phyloP scores from a whole-genome alignment of 2,888 invertebrate species.

The Drosophila atripex region DNA sequence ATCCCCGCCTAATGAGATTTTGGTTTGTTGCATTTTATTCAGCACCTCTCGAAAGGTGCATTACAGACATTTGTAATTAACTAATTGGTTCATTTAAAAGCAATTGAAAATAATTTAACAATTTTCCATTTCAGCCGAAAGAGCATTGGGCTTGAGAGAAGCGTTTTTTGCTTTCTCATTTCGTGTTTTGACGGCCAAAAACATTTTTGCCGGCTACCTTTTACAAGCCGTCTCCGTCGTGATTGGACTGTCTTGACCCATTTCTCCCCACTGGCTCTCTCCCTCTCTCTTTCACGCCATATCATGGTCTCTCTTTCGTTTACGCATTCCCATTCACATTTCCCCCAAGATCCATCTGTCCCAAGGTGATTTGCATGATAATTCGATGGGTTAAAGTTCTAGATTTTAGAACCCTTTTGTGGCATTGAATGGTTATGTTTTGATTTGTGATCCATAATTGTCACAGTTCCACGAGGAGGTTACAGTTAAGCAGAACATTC shows the following conservation, averaged over 20 bases:
- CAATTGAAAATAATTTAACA: constrained; percentile 13
- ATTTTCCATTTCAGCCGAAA: constrained; percentile 25
- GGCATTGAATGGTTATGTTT: constrained; percentile 29
- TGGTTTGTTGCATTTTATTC: constrained; percentile 10
- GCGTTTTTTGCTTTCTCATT: constrained; percentile 24
- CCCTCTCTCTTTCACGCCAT: constrained; percentile 10
- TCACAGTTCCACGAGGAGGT: constrained; percentile 30
- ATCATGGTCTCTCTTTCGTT: constrained; percentile 18
- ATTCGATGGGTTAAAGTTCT: constrained; percentile 27
- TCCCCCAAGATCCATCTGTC: constrained; percentile 22
- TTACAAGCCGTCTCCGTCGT: constrained; percentile 52
- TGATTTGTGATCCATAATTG: constrained; percentile 31
- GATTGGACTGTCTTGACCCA: constrained; percentile 67
- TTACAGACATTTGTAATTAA: constrained; percentile 26
- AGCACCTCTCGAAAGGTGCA: constrained; percentile 15
- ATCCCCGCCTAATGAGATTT: constrained; percentile 10
- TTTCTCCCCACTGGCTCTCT: constrained; percentile 42
- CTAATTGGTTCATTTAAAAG: constrained; percentile 12
- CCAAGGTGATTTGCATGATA: constrained; percentile 62
- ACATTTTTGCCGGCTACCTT: constrained; percentile 67
- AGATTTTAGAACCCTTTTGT: constrained; percentile 19
- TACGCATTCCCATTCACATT: constrained; percentile 54
- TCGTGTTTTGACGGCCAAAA: constrained; percentile 34
- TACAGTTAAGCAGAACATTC: constrained; percentile 55
- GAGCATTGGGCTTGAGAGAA: constrained; percentile 37